phyloP scores from a whole-genome alignment of 2,888 invertebrate species.

The Ochlodes sylvanus region DNA sequence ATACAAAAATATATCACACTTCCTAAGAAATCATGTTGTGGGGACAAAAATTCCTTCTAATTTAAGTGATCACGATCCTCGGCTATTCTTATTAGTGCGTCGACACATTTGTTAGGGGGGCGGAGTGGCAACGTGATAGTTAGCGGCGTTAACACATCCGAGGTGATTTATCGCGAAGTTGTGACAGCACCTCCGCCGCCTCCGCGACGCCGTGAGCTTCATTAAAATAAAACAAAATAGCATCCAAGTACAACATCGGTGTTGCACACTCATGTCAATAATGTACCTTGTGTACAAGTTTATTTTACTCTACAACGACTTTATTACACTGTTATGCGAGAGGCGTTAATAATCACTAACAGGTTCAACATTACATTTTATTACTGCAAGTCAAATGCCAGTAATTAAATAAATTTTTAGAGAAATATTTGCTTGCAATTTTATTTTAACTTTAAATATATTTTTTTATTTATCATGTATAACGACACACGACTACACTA shows the following conservation, averaged over 20 bases:
- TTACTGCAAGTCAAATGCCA: not conserved
- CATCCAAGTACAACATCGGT: not conserved
- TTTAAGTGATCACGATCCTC: slow-evolving; percentile 53
- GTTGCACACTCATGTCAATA: not conserved
- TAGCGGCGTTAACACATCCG: slow-evolving; percentile 67
- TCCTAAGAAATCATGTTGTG: not conserved
- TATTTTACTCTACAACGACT: too few relatives aligned
- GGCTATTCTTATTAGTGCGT: slow-evolving; percentile 68
- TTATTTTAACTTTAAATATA: too few relatives aligned
- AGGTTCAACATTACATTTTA: not conserved
- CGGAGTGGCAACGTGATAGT: slow-evolving; percentile 59
- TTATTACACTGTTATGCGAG: too few relatives aligned
- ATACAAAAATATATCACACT: not conserved
- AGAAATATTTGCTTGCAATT: too few relatives aligned
- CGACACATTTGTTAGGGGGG: slow-evolving; percentile 73
- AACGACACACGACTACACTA: too few relatives aligned
- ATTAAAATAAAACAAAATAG: slow-evolving; percentile 39
- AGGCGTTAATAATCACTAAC: too few relatives aligned
- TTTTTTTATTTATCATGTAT: too few relatives aligned
- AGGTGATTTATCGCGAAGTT: slow-evolving; percentile 68
- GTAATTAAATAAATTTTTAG: not conserved
- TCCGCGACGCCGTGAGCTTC: slow-evolving; percentile 37
- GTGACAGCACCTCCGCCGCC: slow-evolving; percentile 48
- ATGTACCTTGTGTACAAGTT: not conserved
- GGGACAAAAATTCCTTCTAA: slow-evolving; percentile 53